Percentiles rank a stretch among this genome's conserved stretches.
Evolutionary conservation across 2,113 vertebrate genomes (phyloP).

Genomic region (Irena cyanogastra): DNA sequence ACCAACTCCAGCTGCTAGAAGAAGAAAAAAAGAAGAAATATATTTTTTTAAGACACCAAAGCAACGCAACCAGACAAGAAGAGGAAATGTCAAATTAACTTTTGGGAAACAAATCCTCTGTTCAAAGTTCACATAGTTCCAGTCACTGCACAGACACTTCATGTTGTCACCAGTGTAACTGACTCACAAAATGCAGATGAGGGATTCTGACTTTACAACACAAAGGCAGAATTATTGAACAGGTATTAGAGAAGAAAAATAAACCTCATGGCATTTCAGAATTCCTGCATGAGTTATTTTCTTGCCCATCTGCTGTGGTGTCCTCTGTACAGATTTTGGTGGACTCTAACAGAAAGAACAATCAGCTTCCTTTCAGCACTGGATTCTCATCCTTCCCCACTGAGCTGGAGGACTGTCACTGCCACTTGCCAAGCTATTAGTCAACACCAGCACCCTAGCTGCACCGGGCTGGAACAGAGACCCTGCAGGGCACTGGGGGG

Average conservation of each 20-base stretch:
- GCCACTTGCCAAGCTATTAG: background rate
- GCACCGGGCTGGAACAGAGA: background rate
- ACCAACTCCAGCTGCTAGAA: background rate
- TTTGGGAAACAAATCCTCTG: conserved; percentile 20
- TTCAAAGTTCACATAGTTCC: background rate
- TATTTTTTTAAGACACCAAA: background rate
- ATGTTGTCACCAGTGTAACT: background rate
- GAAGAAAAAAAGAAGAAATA: background rate
- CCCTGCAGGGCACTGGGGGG: background rate
- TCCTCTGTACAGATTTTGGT: background rate
- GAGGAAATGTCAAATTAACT: conserved; percentile 49
- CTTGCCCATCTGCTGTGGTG: background rate
- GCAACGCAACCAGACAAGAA: conserved; percentile 13
- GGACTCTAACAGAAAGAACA: background rate
- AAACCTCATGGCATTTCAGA: background rate
- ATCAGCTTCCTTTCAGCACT: background rate
- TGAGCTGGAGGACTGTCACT: background rate
- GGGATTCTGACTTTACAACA: background rate
- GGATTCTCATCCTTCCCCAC: background rate
- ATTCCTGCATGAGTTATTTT: background rate
- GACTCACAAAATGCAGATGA: background rate
- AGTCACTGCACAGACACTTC: background rate
- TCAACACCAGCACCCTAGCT: background rate
- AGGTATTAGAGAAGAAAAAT: background rate
- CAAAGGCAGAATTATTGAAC: background rate